Base-by-base conservation (phyloP, 2,797 vertebrate genomes). In the Meriones psammophilus region DNA sequence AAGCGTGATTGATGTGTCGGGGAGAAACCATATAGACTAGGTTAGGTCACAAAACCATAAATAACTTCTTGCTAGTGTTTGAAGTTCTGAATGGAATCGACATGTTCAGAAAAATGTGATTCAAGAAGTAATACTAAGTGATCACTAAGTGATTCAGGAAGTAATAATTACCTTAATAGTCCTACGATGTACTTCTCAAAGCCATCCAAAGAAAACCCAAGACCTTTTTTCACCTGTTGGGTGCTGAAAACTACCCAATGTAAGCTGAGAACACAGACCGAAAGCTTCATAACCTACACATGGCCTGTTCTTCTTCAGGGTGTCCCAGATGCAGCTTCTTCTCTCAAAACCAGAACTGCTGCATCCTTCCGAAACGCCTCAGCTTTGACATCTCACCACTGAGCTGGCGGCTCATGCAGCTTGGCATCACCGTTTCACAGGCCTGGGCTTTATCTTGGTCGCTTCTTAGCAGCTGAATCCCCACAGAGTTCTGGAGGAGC, bases 1-100 rank as follows among this genome's bases (percentile, higher is more conserved):
- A 89, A 92, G 15, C 17, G 0, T 62, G 42, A 42, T 42, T 42
- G 42, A 33, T 68, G 15, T 56, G 14, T 20, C 7, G 15, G 33
- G 13, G 33, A 39, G 88, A 91, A 33, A 42, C 3, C 91, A 28
- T 83, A 42, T 7, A 73, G 68, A 39, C 8, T 39, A 33, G 26
- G 66, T 46, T 86, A 96, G 77, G 26, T 58, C 73, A 85, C 88
- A 76, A 93, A 88, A 88, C 5, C n/a, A 64, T 26, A 85, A 95
- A 66, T 17, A 92, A 85, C 28, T 84, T 86, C 1, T 50, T 20
- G 18, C 24, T 18, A 36, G 5, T 73, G n/a, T 94, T 74, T 92
- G 39, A 94, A 96, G 85, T 50, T 50, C 86, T 24, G 33, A 18
- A 71, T 28, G 26, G 78, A 93, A 93, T 64, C 8, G 12, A 85